Evolutionary conservation across 2,888 invertebrate genomes (phyloP).

Genomic region (Ceraclea dissimilis): DNA sequence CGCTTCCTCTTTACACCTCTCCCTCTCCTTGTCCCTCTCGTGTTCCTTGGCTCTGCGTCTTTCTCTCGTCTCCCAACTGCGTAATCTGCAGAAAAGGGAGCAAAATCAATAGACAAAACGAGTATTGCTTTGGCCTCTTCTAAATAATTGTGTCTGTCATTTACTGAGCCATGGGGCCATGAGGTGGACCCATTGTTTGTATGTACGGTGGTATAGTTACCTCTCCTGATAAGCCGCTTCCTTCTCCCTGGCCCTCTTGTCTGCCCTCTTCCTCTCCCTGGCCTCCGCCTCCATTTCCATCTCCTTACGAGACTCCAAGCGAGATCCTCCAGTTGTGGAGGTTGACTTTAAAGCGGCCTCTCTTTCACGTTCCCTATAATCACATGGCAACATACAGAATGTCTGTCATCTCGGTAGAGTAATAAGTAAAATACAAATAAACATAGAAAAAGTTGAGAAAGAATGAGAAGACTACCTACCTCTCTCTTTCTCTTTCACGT

Average conservation of each 20-base stretch:
- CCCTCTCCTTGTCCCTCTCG: constrained; percentile 76
- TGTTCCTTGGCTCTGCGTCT: constrained; percentile 85
- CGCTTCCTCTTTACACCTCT: constrained; percentile 77
- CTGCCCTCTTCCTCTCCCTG: constrained; percentile 81
- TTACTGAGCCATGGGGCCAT: too few relatives aligned
- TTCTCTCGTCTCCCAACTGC: constrained; percentile 83
- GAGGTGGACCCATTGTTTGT: too few relatives aligned
- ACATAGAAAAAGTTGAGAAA: background rate
- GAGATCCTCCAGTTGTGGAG: constrained; percentile 40
- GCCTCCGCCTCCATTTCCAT: constrained; percentile 88
- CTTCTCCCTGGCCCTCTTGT: constrained; percentile 88
- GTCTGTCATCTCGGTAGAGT: background rate
- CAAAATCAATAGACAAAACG: background rate
- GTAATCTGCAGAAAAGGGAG: constrained; percentile 30
- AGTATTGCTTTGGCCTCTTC: too few relatives aligned
- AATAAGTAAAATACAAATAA: background rate
- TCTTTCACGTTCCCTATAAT: constrained; percentile 41
- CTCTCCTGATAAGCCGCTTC: constrained; percentile 94
- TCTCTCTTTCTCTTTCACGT: constrained; percentile 6
- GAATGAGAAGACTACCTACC: background rate
- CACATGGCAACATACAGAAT: background rate
- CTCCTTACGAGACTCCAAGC: constrained; percentile 59
- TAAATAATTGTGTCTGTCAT: too few relatives aligned
- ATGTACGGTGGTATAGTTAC: too few relatives aligned
- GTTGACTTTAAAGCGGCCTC: constrained; percentile 30